These are phyloP conservation scores for Campylomormyrus tamandua DNA, from an alignment of 2,113 vertebrate genomes.

Conservation along the genomic window DNA sequence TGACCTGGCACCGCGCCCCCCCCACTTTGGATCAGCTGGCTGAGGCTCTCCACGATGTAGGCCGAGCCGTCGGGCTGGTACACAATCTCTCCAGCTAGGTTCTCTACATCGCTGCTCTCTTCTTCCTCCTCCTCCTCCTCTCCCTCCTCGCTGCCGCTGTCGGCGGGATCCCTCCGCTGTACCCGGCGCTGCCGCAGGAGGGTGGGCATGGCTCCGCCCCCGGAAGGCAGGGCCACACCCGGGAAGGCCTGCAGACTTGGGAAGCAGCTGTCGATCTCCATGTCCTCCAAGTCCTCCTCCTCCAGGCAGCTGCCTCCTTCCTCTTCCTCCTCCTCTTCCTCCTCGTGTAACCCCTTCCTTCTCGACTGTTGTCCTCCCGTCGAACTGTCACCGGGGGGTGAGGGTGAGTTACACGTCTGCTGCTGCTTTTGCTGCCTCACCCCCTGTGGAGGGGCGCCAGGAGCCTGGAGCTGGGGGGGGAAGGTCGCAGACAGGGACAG, in stretches of 20 bases:
- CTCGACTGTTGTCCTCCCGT: constrained; percentile 51
- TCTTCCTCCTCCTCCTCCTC: constrained; percentile 79
- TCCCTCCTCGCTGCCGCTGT: constrained; percentile 85
- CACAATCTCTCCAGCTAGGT: constrained; percentile 97
- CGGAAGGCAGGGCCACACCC: constrained; percentile 57
- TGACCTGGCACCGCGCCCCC: constrained; percentile 62
- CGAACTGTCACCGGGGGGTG: constrained; percentile 48
- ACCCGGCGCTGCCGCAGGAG: constrained; percentile 60
- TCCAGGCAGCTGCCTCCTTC: constrained; percentile 63
- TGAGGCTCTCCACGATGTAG: constrained; percentile 95
- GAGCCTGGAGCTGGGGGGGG: constrained; percentile 55
- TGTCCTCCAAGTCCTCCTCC: constrained; percentile 84
- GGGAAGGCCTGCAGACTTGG: constrained; percentile 68
- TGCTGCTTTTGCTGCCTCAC: constrained; percentile 58
- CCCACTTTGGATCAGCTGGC: constrained; percentile 91
- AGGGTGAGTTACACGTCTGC: constrained; percentile 52
- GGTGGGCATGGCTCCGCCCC: constrained; percentile 61
- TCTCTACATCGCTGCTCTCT: constrained; percentile 94
- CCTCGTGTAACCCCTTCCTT: constrained; percentile 63
- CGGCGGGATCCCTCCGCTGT: constrained; percentile 53
- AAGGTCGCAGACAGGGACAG: constrained; percentile 57
- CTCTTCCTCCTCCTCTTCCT: constrained; percentile 72
- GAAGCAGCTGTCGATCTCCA: constrained; percentile 74
- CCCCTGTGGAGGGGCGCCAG: constrained; percentile 50
- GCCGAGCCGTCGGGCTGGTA: constrained; percentile 98